Evolutionary conservation across 2,797 vertebrate species (phyloP).

Genomic region (Xenops minutus): DNA sequence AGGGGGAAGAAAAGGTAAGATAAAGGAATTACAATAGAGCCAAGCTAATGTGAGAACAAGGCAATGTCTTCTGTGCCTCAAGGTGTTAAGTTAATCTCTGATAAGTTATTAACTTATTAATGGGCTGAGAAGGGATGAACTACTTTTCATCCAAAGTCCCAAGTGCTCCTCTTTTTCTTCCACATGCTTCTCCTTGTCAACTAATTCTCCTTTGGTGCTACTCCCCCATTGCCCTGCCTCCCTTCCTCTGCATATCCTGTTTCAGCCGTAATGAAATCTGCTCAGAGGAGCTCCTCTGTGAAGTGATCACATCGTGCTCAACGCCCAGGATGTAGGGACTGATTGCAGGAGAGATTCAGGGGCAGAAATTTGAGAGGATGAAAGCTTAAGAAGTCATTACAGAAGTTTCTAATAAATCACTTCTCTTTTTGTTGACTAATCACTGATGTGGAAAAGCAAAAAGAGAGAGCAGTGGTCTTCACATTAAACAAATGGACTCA

Average conservation of each 20-base stretch:
- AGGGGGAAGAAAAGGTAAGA: constrained; percentile 59
- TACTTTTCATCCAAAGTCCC: constrained; percentile 66
- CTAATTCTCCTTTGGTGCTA: not conserved
- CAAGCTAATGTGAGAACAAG: constrained; percentile 71
- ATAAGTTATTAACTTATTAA: constrained; percentile 79
- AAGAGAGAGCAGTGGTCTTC: not conserved
- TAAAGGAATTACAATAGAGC: constrained; percentile 78
- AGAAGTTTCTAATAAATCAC: not conserved
- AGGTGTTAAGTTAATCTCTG: constrained; percentile 77
- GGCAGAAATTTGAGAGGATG: not conserved
- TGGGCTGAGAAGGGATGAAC: constrained; percentile 72
- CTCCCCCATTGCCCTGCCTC: not conserved
- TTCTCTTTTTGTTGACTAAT: not conserved
- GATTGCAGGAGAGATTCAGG: not conserved
- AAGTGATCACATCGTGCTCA: not conserved
- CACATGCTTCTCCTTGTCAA: constrained; percentile 54
- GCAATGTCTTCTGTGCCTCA: constrained; percentile 72
- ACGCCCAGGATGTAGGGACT: not conserved
- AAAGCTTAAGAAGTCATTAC: not conserved
- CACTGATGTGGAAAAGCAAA: not conserved
- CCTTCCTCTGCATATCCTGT: not conserved
- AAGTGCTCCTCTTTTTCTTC: constrained; percentile 57
- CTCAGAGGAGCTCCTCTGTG: not conserved
- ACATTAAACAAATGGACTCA: not conserved
- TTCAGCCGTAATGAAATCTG: not conserved